Base-by-base conservation (phyloP, 2,888 invertebrate genomes). In the Lordiphosa fenestrarum region DNA sequence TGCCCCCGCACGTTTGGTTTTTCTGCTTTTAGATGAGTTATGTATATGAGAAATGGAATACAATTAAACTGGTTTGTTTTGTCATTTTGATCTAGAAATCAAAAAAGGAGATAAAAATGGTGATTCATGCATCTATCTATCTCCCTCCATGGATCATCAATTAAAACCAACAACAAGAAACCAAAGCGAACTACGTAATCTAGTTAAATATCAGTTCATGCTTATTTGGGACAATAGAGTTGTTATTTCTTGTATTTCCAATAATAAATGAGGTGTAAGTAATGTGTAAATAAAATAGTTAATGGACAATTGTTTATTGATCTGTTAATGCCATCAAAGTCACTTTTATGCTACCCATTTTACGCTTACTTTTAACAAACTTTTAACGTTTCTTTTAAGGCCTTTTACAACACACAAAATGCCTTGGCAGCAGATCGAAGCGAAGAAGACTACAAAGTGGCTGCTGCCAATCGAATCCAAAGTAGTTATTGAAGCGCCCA, bases 1-100 rank as follows among this genome's bases (percentile, higher is more conserved):
- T 69, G 78, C 77, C 84, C 84, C 77, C 77, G 72, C 77, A 71
- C 30, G 30, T 30, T 30, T 9, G 9, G 9, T 10, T 30, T 30
- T 30, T 9, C 30, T 30, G 30, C 10, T 30, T 30, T 30, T 30
- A 30, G 30, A 30, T 30, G 30, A 30, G 30, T 30, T 30, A 30
- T 30, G 30, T 30, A 30, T 10, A 30, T 30, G 30, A 30, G 30
- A 30, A 7, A 30, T 30, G 9, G 10, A 30, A 30, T 30, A 15
- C 1, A 15, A 30, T 3, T 1, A 30, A 30, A 30, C 30, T 9
- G 30, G 30, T 30, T 30, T 30, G 9, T 30, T 30, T 30, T 30
- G 30, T 10, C 30, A 30, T 30, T 9, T 30, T 30, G 30, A 30
- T 30, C 30, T 30, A 30, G 30, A 30, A 30, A 30, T 30, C 30